Evolutionary conservation across 30 jellyfish, hydroid and myxozoan genomes (phyloP).

Genomic region (Aurelia coerulea): DNA sequence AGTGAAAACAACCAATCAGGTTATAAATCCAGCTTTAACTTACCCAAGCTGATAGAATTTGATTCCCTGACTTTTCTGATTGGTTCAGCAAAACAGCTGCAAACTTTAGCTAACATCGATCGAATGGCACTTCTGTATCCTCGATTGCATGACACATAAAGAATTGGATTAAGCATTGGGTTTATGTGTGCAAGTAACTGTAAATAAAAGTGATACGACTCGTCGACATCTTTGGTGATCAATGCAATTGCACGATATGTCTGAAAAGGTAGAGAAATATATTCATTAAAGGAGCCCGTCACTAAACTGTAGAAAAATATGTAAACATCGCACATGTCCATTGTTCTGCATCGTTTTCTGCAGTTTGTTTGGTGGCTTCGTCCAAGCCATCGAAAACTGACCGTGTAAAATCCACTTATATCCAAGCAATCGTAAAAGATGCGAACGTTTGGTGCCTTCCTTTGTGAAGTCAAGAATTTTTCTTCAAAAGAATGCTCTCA

Average conservation of each 20-base stretch:
- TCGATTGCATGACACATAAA: constrained; percentile 61
- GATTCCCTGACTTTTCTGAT: constrained; percentile 27
- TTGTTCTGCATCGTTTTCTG: no score
- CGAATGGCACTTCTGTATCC: constrained; percentile 61
- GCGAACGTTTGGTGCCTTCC: no score
- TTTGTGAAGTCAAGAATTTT: no score
- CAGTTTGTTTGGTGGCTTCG: no score
- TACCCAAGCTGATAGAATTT: constrained; percentile 45
- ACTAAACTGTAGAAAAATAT: no score
- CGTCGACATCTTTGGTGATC: constrained; percentile 41
- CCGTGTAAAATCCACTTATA: no score
- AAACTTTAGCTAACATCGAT: constrained; percentile 9
- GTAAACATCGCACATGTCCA: no score
- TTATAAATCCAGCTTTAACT: background rate
- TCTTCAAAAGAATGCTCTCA: no score
- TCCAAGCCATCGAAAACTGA: no score
- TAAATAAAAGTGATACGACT: constrained; percentile 38
- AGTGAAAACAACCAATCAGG: no score
- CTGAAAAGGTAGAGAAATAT: constrained; percentile 12
- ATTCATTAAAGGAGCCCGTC: no score
- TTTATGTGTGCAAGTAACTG: constrained; percentile 67
- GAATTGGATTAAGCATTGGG: constrained; percentile 75
- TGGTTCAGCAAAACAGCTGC: constrained; percentile 46
- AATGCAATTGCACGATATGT: constrained; percentile 53
- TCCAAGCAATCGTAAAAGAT: no score